Percentiles rank a stretch among this genome's conserved stretches.
Conservation (phyloP, 2,113 vertebrate genomes). For the Nannobrachium achirus region DNA sequence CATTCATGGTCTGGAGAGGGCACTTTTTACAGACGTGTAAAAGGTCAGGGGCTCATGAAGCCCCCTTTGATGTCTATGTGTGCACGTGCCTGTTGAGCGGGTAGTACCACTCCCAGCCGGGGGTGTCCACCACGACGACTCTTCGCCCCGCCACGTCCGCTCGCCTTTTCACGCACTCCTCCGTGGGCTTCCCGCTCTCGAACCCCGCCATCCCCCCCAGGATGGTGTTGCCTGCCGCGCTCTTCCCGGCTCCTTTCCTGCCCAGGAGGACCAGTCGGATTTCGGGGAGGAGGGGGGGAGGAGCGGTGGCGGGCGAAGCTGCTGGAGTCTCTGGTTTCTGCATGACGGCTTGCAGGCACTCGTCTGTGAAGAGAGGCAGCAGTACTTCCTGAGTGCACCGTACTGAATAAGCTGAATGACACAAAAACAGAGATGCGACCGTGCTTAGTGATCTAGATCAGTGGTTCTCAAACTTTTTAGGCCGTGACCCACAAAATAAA, state of each 20-base stretch:
- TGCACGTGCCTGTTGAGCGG: too few species aligned
- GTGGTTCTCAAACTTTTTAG: neutral
- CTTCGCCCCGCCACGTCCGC: slow-evolving; percentile 58
- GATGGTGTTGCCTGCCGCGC: slow-evolving; percentile 71
- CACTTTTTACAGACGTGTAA: too few species aligned
- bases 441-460: slow-evolving; percentile 2
- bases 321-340: neutral
- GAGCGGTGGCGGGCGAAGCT: neutral
- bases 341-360: slow-evolving; percentile 52
- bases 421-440: slow-evolving; percentile 38
- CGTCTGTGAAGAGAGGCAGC: slow-evolving; percentile 62
- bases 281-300: slow-evolving; percentile 50
- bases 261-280: slow-evolving; percentile 76
- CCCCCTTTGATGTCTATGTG: too few species aligned
- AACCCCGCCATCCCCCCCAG: slow-evolving; percentile 62
- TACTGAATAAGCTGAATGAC: slow-evolving; percentile 54
- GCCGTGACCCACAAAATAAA: too few species aligned
- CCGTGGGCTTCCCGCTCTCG: slow-evolving; percentile 72
- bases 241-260: slow-evolving; percentile 76
- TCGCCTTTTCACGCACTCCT: slow-evolving; percentile 72
- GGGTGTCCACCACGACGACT: slow-evolving; percentile 78
- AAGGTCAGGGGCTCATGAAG: too few species aligned
- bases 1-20: too few species aligned
- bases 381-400: slow-evolving; percentile 60
- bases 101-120: slow-evolving; percentile 83